Conservation (phyloP, 2,113 vertebrate genomes). For the Tyto alba region DNA sequence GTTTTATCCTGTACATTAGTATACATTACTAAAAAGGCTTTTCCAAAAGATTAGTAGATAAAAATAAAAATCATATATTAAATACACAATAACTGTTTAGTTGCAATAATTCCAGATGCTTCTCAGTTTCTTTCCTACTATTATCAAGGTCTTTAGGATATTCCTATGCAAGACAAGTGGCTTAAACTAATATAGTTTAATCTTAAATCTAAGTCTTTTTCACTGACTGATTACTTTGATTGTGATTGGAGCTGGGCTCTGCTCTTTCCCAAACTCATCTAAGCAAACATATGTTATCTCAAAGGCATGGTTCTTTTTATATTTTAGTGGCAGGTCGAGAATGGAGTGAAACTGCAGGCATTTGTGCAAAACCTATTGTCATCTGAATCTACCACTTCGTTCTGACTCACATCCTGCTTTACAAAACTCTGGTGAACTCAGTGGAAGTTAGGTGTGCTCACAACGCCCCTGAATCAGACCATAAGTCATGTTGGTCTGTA, state of each 20-base stretch:
- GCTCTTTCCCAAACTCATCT: background rate
- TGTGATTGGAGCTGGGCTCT: background rate
- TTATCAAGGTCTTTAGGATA: background rate
- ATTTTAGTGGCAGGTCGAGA: background rate
- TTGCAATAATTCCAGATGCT: background rate
- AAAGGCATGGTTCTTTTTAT: background rate
- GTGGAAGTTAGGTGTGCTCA: background rate
- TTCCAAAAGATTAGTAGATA: background rate
- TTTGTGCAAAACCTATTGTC: background rate
- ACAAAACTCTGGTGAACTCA: background rate
- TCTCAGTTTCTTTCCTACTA: background rate
- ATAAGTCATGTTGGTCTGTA: no score
- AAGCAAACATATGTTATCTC: background rate
- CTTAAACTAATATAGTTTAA: background rate
- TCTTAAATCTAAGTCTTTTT: background rate
- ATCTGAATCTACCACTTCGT: background rate
- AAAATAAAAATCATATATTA: background rate
- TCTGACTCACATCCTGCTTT: background rate
- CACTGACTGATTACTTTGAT: background rate
- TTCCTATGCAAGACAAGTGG: background rate
- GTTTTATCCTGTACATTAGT: background rate
- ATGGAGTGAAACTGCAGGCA: background rate
- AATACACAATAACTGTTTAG: background rate
- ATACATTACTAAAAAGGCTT: background rate
- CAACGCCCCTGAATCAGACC: background rate